Evolutionary conservation across 2,113 vertebrate genomes (phyloP).

Genomic region (Myocastor coypus): DNA sequence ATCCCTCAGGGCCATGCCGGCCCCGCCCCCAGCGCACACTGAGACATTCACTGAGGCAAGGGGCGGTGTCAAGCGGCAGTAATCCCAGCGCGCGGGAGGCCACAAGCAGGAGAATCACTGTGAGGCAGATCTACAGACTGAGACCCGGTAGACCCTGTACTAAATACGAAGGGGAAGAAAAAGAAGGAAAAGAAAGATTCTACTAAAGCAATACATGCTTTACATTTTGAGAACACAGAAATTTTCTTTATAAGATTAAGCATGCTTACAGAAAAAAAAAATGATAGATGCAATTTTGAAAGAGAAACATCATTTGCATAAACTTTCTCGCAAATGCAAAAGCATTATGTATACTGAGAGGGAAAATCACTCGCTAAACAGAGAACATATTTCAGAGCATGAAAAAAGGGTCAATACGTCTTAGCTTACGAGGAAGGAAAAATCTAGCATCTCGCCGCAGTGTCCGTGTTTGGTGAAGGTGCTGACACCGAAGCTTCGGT

Average conservation of each 20-base stretch:
- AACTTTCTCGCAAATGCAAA: neutral
- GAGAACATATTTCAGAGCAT: neutral
- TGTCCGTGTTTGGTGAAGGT: neutral
- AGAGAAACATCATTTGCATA: conserved; percentile 3
- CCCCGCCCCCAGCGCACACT: too few species aligned
- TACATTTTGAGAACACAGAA: conserved; percentile 24
- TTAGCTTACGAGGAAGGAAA: neutral
- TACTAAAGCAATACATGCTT: neutral
- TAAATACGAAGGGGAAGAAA: neutral
- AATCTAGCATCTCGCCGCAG: conserved; percentile 16
- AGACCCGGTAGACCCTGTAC: too few species aligned
- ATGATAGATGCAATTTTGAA: neutral
- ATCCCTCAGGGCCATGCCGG: too few species aligned
- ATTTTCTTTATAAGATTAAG: neutral
- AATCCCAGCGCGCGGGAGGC: too few species aligned
- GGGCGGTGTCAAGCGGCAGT: too few species aligned
- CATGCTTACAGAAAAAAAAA: neutral
- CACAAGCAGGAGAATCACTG: too few species aligned
- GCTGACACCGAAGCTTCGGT: neutral
- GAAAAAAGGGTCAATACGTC: neutral
- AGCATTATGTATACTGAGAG: neutral
- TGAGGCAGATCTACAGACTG: too few species aligned
- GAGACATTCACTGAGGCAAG: too few species aligned
- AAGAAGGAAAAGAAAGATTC: neutral
- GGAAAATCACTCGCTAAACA: neutral